Evolutionary conservation across 2,113 vertebrate genomes (phyloP).

Genomic region (Bos taurus): ARS-UCD2.0 NC_037330.1:598001-598500

Average conservation of each 20-base stretch:
- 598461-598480: neutral
- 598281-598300: neutral
- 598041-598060: neutral
- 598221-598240: neutral
- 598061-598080: neutral
- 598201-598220: neutral
- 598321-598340: neutral
- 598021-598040: neutral
- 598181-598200: neutral
- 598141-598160: neutral
- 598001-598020: neutral
- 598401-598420: neutral
- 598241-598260: neutral
- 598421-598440: neutral
- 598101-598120: neutral
- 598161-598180: neutral
- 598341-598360: neutral
- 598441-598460: neutral
- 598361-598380: neutral
- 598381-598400: neutral
- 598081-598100: neutral
- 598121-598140: neutral
- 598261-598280: neutral
- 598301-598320: neutral
- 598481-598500: neutral